Conservation (phyloP, 2,888 invertebrate genomes). For the Choreutis nemorana region DNA sequence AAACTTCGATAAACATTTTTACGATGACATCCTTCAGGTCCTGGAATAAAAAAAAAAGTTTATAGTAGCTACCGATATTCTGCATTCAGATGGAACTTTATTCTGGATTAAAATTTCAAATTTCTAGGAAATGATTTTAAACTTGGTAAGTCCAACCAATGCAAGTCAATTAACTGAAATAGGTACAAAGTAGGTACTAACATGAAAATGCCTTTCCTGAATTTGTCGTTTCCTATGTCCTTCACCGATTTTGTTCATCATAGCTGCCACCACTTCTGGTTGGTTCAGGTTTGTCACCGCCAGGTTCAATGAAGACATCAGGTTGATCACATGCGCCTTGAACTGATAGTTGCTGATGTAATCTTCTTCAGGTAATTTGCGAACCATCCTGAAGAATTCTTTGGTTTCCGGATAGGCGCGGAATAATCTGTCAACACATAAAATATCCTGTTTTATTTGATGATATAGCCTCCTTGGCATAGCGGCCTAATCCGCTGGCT, state of each 20-base stretch:
- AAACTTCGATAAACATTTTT: slow-evolving; percentile 50
- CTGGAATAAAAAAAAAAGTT: slow-evolving; percentile 24
- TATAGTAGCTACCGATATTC: too few relatives aligned
- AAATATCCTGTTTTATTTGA: background rate
- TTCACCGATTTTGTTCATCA: slow-evolving; percentile 53
- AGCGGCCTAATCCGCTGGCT: too few relatives aligned
- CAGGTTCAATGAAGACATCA: slow-evolving; percentile 45
- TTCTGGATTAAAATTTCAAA: too few relatives aligned
- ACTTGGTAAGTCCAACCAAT: too few relatives aligned
- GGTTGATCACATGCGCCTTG: slow-evolving; percentile 53
- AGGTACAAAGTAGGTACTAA: too few relatives aligned
- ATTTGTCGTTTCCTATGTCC: slow-evolving; percentile 43
- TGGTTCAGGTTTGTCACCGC: slow-evolving; percentile 45
- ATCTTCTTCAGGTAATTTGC: slow-evolving; percentile 36
- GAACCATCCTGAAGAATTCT: slow-evolving; percentile 48
- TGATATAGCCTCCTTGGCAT: background rate
- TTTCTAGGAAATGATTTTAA: too few relatives aligned
- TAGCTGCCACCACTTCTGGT: slow-evolving; percentile 46
- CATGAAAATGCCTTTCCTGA: slow-evolving; percentile 37
- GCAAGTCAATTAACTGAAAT: too few relatives aligned
- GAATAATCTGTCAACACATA: slow-evolving; percentile 33
- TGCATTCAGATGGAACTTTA: background rate
- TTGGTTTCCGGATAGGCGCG: slow-evolving; percentile 39
- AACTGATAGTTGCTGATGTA: slow-evolving; percentile 44
- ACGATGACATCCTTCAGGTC: slow-evolving; percentile 49